These are phyloP conservation scores for Lethrus apterus DNA, from an alignment of 1,140 invertebrate genomes.

Conservation along the genomic window DNA sequence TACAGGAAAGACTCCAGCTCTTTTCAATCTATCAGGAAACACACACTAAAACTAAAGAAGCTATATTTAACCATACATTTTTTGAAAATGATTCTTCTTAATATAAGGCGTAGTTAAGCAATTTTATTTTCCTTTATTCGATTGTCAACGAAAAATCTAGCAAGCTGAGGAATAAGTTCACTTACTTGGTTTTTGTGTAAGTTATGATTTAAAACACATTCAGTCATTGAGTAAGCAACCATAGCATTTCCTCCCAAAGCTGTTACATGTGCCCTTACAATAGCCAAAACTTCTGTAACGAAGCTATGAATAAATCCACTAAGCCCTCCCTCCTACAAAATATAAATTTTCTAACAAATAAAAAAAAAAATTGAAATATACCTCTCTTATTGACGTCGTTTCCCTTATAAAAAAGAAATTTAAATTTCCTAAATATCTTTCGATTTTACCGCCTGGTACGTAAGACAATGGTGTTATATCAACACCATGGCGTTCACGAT, in stretches of 20 bases:
- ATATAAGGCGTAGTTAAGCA: no score
- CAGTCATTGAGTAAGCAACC: slow-evolving; percentile 87
- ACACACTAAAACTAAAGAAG: no score
- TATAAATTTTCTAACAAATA: slow-evolving; percentile 10
- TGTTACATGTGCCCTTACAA: slow-evolving; percentile 85
- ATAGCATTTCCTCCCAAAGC: slow-evolving; percentile 93
- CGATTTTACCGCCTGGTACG: slow-evolving; percentile 71
- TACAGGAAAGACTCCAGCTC: no score
- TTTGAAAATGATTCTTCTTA: no score
- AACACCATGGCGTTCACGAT: slow-evolving; percentile 65
- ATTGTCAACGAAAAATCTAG: no score
- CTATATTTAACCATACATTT: no score
- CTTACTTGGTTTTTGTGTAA: slow-evolving; percentile 92
- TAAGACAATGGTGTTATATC: slow-evolving; percentile 80
- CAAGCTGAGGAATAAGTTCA: no score
- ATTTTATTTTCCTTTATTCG: no score
- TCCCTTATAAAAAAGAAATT: slow-evolving; percentile 95
- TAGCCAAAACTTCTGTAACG: slow-evolving; percentile 82
- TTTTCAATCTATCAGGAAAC: no score
- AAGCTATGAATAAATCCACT: slow-evolving; percentile 92
- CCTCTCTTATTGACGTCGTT: slow-evolving; percentile 84
- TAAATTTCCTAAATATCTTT: slow-evolving; percentile 83
- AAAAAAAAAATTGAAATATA: slow-evolving; percentile 33
- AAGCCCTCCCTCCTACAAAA: slow-evolving; percentile 67
- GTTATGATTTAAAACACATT: slow-evolving; percentile 83